Base-by-base conservation (phyloP, 1,140 invertebrate genomes). In the Drosophila albomicans region DNA sequence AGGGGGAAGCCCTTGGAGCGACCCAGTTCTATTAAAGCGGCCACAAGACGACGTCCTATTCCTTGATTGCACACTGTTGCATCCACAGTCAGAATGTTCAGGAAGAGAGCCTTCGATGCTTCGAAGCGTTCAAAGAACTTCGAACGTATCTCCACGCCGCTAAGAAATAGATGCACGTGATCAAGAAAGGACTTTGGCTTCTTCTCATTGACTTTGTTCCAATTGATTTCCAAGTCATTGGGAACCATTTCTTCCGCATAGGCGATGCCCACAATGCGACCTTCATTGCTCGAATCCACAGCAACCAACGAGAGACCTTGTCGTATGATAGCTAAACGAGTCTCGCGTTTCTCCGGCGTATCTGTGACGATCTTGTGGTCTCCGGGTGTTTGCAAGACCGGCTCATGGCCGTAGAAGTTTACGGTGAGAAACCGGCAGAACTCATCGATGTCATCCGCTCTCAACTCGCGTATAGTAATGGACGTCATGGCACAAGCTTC, bases 401-500 rank as follows among this genome's bases (percentile, higher is more conserved):
- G 82, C 51, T 86, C 82, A n/a, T 70, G 52, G 8, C 66, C 70
- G 49, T 88, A 88, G 62, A 82, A 88, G 52, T 84, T 65, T 8
- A 46, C 38, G 0, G 30, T 45, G 2, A 89, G 49, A 4, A 88
- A 89, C 10, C 62, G 57, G 41, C 73, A 64, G 0, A 72, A 78
- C 45, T 69, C 57, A 5, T 51, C 59, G 15, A 61, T 48, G 7
- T 77, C 69, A 3, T 72, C 62, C 5, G 41, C 1, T 35, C 16
- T 63, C 35, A 75, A 28, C 38, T 69, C 49, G 7, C 72, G 58
- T 15, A 75, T 52, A 30, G 62, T 52, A 25, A 69, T 28, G 25
- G 49, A 69, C 25, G 62, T 67, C 74, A 67, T 77, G 13, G 20
- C 52, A 52, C 48, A 2, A 52, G 15, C 13, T 38, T 11, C 11